phyloP scores from a whole-genome alignment of 2,797 vertebrate genomes.

The Sparus aurata region DNA sequence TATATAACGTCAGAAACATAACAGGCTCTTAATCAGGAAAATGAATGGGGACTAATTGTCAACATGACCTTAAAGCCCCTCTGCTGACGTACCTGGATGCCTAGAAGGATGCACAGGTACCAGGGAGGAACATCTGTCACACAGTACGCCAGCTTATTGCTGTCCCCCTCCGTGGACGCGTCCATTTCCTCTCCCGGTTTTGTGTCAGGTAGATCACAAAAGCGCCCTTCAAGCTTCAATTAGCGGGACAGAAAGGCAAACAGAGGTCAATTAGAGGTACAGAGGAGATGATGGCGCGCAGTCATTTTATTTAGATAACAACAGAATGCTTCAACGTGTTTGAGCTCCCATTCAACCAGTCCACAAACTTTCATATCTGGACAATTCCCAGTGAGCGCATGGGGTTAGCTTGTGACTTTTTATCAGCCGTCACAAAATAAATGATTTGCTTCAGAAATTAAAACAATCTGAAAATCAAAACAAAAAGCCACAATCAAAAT shows the following conservation, averaged over 20 bases:
- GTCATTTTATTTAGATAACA: not conserved
- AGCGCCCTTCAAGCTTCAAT: slow-evolving; percentile 82
- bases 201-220: slow-evolving; percentile 69
- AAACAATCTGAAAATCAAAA: not conserved
- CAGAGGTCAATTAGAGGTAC: not conserved
- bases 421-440: not conserved
- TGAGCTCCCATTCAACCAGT: not conserved
- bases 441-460: not conserved
- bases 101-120: slow-evolving; percentile 95
- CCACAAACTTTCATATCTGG: too few relatives aligned
- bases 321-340: not conserved
- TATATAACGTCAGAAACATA: slow-evolving; percentile 10
- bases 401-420: not conserved
- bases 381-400: not conserved
- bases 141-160: slow-evolving; percentile 86
- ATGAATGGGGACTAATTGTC: not conserved
- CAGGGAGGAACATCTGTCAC: slow-evolving; percentile 93
- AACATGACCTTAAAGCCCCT: not conserved
- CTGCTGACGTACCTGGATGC: slow-evolving; percentile 90
- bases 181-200: slow-evolving; percentile 47
- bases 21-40: not conserved
- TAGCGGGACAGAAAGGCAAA: slow-evolving; percentile 10
- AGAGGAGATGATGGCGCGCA: not conserved
- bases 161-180: slow-evolving; percentile 45
- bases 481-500: not conserved